Conservation (phyloP, 92 coral and sea anemone species). For the Metridium senile region DNA sequence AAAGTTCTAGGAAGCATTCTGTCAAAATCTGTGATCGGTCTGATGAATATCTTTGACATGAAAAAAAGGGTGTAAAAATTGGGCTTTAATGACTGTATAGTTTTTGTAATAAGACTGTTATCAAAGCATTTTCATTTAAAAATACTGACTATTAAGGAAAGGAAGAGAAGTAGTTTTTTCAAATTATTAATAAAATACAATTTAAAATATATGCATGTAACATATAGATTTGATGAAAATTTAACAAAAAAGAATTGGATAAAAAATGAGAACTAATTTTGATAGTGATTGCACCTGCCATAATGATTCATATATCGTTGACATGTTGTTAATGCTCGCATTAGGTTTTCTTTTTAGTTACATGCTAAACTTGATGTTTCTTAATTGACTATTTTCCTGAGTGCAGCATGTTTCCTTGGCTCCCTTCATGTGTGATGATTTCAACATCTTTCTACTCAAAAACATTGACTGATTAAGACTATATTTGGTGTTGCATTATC, state of each 20-base stretch:
- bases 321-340: neutral
- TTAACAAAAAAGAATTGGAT: neutral
- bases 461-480: slow-evolving; percentile 1
- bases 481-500: slow-evolving; percentile 1
- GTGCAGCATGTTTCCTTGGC: neutral
- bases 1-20: neutral
- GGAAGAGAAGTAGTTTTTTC: too few relatives aligned
- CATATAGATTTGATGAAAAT: neutral
- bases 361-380: neutral
- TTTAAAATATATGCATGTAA: too few relatives aligned
- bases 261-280: neutral
- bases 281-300: neutral
- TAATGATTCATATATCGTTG: neutral
- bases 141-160: too few relatives aligned
- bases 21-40: neutral
- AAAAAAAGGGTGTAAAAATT: too few relatives aligned
- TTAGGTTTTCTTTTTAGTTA: neutral
- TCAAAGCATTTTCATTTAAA: too few relatives aligned
- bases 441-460: neutral
- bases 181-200: too few relatives aligned
- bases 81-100: too few relatives aligned
- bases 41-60: neutral
- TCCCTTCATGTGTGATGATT: neutral
- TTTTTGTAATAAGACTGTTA: too few relatives aligned
- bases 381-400: slow-evolving; percentile 15